Conservation (phyloP, 2,888 invertebrate species). For the Perizoma flavofasciatum region DNA sequence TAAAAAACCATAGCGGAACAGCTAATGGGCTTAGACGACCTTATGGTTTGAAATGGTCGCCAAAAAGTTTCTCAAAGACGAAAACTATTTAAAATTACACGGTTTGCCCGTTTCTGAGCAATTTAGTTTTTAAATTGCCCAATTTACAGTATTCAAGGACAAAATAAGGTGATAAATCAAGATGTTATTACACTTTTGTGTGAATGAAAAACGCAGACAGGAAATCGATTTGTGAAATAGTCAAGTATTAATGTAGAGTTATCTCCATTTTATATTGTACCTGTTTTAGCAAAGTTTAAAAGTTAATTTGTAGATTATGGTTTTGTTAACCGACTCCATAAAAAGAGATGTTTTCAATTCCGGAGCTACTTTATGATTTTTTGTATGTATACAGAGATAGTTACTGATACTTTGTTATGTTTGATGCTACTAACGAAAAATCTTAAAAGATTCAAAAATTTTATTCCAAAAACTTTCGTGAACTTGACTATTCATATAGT, state of each 20-base stretch:
- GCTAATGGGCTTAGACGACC: conserved; percentile 28
- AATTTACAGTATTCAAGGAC: conserved; percentile 65
- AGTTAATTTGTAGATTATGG: no score
- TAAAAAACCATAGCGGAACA: conserved; percentile 27
- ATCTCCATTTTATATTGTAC: no score
- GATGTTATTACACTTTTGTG: conserved; percentile 48
- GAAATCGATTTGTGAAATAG: conserved; percentile 30
- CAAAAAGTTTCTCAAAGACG: conserved; percentile 41
- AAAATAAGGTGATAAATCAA: conserved; percentile 64
- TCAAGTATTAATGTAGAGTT: conserved; percentile 11
- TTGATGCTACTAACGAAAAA: no score
- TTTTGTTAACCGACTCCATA: no score
- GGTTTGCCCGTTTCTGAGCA: conserved; percentile 55
- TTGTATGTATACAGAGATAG: no score
- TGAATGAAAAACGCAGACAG: conserved; percentile 47
- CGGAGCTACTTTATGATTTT: neutral
- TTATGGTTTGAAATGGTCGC: conserved; percentile 28
- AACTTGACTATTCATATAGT: no score
- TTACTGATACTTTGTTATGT: no score
- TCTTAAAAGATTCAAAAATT: no score
- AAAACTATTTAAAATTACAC: conserved; percentile 63
- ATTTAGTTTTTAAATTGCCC: conserved; percentile 64
- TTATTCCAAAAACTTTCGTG: no score
- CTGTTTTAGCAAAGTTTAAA: no score
- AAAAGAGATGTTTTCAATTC: no score